Evolutionary conservation across 2,113 vertebrate genomes (phyloP), one percentile per base, ranked within the genome.

Genomic region (Colossoma macropomum): DNA sequence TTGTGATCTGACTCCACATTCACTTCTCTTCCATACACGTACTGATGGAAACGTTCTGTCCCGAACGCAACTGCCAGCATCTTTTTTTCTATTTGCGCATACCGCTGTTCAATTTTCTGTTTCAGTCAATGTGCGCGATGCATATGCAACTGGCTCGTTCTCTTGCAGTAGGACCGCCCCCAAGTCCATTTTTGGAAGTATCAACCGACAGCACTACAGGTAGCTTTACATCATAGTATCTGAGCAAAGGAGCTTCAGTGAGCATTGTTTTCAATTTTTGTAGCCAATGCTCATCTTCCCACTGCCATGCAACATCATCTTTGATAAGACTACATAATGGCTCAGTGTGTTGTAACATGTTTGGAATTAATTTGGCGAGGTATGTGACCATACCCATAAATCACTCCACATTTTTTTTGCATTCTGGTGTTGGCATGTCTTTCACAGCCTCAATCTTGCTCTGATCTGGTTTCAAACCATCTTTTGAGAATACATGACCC

Each of bases 91-190:
- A 59, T 17, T 59, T 59, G 21, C 54, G 21, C 21, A 17, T 11
- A 59, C 13, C 21, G 54, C 16, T 21, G 21, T 59, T 21, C 21
- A 59, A n/a, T n/a, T n/a, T n/a, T n/a, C n/a, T n/a, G 54, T 3
- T 23, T 60, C 21, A n/a, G 9, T 60, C 59, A 25, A n/a, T 75
- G 52, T 66, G 41, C 0, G n/a, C 2, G 23, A 80, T 41, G n/a
- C 48, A 34, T 41, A 63, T 15, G 59, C 56, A 27, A 71, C 48
- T 59, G 78, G 52, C 21, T 54, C 25, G 16, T 45, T 45, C 27
- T 71, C 66, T 60, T 80, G 78, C 1, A 80, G 48, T 25, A 80
- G 4, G 5, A 78, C 76, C 15, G 62, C 76, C 27, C n/a, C 76
- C 45, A 0, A 52, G 45, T 68, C 25, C 62, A n/a, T 27, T 66